phyloP scores from a whole-genome alignment of 2,113 vertebrate genomes.

The Notiomystis cincta region DNA sequence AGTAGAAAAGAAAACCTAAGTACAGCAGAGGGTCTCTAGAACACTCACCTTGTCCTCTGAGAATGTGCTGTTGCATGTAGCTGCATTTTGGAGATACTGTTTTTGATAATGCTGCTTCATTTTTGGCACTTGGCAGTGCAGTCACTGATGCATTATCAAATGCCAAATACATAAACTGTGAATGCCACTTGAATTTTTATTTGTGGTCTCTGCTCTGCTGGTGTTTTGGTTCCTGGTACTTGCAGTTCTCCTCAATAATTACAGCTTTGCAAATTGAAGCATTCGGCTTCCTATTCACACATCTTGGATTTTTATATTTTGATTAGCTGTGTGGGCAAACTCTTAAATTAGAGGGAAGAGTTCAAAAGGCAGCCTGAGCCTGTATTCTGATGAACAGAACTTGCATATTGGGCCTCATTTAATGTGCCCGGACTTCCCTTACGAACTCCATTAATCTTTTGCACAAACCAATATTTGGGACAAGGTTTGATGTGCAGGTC shows the following conservation, averaged over 20 bases:
- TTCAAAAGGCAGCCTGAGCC: slow-evolving; percentile 30
- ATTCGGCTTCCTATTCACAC: neutral
- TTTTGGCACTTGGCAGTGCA: slow-evolving; percentile 21
- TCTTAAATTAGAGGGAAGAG: slow-evolving; percentile 26
- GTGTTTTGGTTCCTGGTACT: slow-evolving; percentile 27
- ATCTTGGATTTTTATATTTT: slow-evolving; percentile 42
- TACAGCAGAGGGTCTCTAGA: neutral
- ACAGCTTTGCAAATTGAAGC: slow-evolving; percentile 30
- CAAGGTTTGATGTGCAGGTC: neutral
- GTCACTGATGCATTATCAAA: neutral
- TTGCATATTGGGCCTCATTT: neutral
- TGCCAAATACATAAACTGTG: slow-evolving; percentile 18
- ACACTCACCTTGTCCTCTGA: neutral
- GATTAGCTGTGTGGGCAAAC: slow-evolving; percentile 51
- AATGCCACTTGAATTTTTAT: slow-evolving; percentile 43
- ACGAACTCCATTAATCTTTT: neutral
- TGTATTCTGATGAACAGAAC: neutral
- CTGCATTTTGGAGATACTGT: neutral
- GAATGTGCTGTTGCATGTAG: neutral
- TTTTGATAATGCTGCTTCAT: neutral
- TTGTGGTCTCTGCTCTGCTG: slow-evolving; percentile 21
- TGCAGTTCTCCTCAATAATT: slow-evolving; percentile 38
- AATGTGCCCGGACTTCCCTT: neutral
- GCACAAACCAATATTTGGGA: neutral
- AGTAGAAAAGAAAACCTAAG: neutral